phyloP scores from a whole-genome alignment of 2,888 invertebrate species.

The Chouioia cunea region DNA sequence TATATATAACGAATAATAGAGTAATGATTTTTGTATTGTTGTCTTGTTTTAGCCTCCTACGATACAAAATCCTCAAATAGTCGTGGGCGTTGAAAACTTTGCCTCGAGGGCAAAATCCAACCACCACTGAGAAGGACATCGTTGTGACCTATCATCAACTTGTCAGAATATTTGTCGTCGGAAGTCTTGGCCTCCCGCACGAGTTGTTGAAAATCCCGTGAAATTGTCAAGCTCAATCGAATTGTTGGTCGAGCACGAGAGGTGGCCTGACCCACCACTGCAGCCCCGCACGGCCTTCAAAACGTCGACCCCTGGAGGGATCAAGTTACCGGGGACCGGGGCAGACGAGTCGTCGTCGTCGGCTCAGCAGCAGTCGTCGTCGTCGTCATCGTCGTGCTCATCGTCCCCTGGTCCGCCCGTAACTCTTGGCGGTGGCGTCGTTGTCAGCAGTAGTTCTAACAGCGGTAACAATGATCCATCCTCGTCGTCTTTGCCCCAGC shows the following conservation, averaged over 20 bases:
- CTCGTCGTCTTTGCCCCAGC: neutral
- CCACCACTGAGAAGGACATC: neutral
- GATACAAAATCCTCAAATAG: constrained; percentile 64
- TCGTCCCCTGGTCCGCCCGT: constrained; percentile 44
- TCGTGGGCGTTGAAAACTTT: constrained; percentile 37
- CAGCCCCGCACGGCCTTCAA: constrained; percentile 61
- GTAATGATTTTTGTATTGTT: constrained; percentile 20
- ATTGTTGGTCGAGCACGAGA: too few species aligned
- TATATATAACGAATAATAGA: too few species aligned
- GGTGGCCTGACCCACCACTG: neutral
- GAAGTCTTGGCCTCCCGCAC: too few species aligned
- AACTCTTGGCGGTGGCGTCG: too few species aligned
- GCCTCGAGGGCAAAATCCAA: too few species aligned
- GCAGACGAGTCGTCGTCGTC: constrained; percentile 66
- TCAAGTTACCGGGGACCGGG: constrained; percentile 67
- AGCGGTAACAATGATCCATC: neutral
- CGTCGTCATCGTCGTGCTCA: constrained; percentile 39
- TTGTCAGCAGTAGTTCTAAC: neutral
- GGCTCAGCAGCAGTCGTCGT: constrained; percentile 53
- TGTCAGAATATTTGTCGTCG: too few species aligned
- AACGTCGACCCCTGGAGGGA: constrained; percentile 69
- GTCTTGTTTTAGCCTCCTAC: constrained; percentile 59
- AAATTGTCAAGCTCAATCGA: too few species aligned
- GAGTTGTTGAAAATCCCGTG: too few species aligned
- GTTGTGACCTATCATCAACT: too few species aligned